phyloP scores from a whole-genome alignment of 1,140 invertebrate genomes.

The Babylonia areolata region DNA sequence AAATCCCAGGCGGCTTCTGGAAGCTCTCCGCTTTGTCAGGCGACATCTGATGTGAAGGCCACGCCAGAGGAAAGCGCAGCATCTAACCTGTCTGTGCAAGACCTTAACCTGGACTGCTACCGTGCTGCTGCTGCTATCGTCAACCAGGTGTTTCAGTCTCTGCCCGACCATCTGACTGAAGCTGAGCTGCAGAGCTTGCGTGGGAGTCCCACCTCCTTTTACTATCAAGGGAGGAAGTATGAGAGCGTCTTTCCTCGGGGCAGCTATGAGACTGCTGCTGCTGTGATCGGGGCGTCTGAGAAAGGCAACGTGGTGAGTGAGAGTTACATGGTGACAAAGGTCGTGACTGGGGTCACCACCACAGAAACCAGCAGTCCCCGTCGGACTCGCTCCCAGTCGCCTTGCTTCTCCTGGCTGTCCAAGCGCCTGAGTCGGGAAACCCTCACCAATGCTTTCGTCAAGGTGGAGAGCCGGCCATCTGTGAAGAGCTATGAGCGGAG shows the following conservation, averaged over 20 bases:
- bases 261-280: constrained; percentile 30
- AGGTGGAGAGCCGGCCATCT: constrained; percentile 51
- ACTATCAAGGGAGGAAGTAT: constrained; percentile 28
- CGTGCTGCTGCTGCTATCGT: constrained; percentile 49
- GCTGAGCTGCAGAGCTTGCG: background rate
- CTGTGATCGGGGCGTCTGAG: constrained; percentile 21
- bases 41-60: background rate
- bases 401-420: constrained; percentile 32
- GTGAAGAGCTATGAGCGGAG: constrained; percentile 56
- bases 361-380: background rate
- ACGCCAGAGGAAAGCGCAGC: background rate
- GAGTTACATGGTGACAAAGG: background rate
- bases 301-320: constrained; percentile 35
- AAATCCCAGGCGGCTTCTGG: background rate
- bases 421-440: constrained; percentile 45
- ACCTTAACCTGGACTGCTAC: constrained; percentile 40
- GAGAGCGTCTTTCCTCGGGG: constrained; percentile 6
- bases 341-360: background rate
- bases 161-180: constrained; percentile 12
- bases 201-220: constrained; percentile 1
- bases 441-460: constrained; percentile 46
- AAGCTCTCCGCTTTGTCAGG: background rate
- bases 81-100: background rate
- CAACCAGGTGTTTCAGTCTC: constrained; percentile 39
- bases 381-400: constrained; percentile 33